Conservation (phyloP, 2,113 vertebrate species). For the Microtus oregoni region DNA sequence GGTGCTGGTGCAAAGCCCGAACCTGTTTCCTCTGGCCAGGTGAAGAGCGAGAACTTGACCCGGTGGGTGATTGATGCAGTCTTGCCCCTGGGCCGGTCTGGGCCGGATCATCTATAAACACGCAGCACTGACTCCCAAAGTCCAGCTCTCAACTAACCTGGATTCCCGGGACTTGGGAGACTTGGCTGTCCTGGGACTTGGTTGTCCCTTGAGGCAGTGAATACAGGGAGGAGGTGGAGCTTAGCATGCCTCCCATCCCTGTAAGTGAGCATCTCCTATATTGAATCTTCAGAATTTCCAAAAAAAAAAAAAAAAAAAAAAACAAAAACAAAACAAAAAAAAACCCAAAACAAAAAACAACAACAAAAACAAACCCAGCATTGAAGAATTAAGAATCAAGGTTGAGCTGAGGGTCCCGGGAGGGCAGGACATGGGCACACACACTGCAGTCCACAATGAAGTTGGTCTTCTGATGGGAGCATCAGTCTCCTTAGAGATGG, state of each 20-base stretch:
- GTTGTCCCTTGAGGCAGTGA: background rate
- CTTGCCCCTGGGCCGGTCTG: fast-evolving
- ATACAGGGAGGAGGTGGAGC: background rate
- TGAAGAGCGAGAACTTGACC: background rate
- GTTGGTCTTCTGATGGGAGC: fast-evolving
- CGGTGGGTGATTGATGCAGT: background rate
- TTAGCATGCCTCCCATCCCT: background rate
- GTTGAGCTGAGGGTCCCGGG: background rate
- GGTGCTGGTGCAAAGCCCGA: background rate
- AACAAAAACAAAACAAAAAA: too few relatives aligned
- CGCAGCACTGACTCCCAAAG: too few relatives aligned
- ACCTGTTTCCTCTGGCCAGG: background rate
- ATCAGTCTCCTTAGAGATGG: background rate
- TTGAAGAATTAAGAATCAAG: background rate
- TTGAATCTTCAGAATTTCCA: background rate
- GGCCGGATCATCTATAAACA: fast-evolving
- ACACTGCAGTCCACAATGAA: background rate
- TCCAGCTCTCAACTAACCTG: background rate
- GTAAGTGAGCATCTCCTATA: background rate
- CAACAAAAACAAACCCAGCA: background rate
- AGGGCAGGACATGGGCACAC: background rate
- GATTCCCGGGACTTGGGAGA: background rate
- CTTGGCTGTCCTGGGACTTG: too few relatives aligned
- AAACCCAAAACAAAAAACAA: too few relatives aligned
- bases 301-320: background rate